Evolutionary conservation across 1,140 invertebrate species (phyloP), one percentile per base, ranked within the genome.

Genomic region (Aricia agestis): DNA sequence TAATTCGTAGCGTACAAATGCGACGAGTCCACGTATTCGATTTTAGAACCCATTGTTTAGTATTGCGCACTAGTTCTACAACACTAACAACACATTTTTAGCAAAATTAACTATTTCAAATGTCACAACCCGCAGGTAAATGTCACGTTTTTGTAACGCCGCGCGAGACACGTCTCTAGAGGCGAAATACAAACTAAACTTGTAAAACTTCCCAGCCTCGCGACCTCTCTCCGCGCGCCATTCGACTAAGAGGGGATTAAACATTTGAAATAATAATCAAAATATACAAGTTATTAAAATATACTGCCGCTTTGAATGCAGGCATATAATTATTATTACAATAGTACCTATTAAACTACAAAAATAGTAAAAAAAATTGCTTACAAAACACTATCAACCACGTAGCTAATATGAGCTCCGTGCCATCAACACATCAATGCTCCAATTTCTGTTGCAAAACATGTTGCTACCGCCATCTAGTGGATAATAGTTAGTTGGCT

Each of bases 1-100:
- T 99, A 99, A 90, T 97, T 98, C 19, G 97, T 96, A 67, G 96
- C 97, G 89, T 98, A 97, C 85, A 97, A 94, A 89, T 98, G 96
- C 69, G 95, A 95, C 67, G 96, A 96, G 84, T 97, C 97, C 67
- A 97, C 96, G 89, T 97, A 98, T 86, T 97, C 96, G 77, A 97
- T 96, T 93, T 97, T 97, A 17, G 96, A 97, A 77, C 96, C 96
- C 96, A 97, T 97, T 83, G 36, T 92, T 92, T 66, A 15, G 69
- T 78, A 81, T 74, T 75, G 36, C 42, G 66, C 61, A 66, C 69
- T 77, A 77, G 73, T 76, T 70, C 74, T 80, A 75, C 74, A 75
- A 72, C 71, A 74, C 74, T 78, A 72, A 68, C 59, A 71, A 75
- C 75, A 82, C 78, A 83, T 82, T 82, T 83, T 82, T 77, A 67